Base-by-base conservation (phyloP, 2,113 vertebrate species). In the Zootoca vivipara region DNA sequence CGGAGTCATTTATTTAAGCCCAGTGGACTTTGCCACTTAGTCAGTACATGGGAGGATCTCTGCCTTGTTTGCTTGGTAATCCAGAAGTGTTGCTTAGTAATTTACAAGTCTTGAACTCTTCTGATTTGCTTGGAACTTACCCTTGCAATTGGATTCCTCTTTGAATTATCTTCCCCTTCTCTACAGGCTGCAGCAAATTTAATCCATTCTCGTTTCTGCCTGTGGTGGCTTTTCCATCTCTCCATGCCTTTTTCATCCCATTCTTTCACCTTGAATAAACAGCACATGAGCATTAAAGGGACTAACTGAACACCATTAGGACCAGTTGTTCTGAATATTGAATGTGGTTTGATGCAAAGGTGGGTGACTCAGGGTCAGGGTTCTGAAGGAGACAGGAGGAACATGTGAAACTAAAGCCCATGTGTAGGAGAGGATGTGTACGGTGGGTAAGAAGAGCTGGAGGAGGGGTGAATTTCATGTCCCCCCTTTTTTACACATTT, bases 131-230 rank as follows among this genome's bases (percentile, higher is more conserved):
- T 84, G 72, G 33, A 89, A 95, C 96, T 96, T 96, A 98, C 97
- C 91, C 35, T 96, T 91, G 97, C 97, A 90, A 98, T 97, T 4
- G 97, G 97, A 84, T 98, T 97, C 87, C 95, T 96, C 87, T 94
- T 96, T 16, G 96, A 96, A 85, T 97, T 97, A 89, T 97, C 96
- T 87, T 97, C 97, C 78, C 95, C 96, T 93, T 98, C 97, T 87
- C 95, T 92, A 52, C 97, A 95, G 67, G 95, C 94, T 0, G 96
- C 94, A 1, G 97, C 97, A 91, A 97, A 97, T 89, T 96, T 97
- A 88, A 97, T 95, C 97, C 97, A 98, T 85, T 97, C 96, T 35
- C 97, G 93, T 93, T 97, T 97, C 78, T 97, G 97, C 82, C 97
- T 96, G 91, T 91, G 93, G 92, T 95, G 96, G 0, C 93, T 96